Evolutionary conservation across 2,888 invertebrate genomes (phyloP), one percentile per base, ranked within the genome.

Genomic region (Phania funesta): DNA sequence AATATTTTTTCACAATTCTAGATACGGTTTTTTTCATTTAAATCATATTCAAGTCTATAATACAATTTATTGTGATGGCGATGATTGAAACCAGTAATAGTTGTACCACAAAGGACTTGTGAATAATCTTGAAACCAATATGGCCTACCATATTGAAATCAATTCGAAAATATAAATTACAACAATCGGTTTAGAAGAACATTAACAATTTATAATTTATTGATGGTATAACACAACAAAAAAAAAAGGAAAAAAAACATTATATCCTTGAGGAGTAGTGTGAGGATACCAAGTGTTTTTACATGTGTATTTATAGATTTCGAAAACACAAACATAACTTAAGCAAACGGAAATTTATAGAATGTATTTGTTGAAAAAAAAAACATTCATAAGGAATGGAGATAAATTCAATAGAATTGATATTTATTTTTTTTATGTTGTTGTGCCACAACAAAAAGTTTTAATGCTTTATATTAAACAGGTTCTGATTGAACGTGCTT

Each of bases 131-230:
- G 44, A 67, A 71, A 76, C 67, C 76, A 58, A 67, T 65, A 73
- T 67, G 71, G 73, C 76, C 71, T 54, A 48, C 54, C 44, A 62
- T 67, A 38, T 46, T 67, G 62, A 81, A 81, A 76, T 73, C 76
- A 81, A 71, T 76, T 81, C 67, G 16, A 56, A 73, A 77, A 73
- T 20, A 81, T 81, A 81, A 73, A 76, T 77, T 73, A 50, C 62
- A 67, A 67, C 48, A 67, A 18, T 54, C 52, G 18, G n/a, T n/a
- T 26, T 67, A 60, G 60, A 81, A 62, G 56, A 67, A 32, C 54
- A 81, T 81, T 76, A 76, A 81, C 73, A 81, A 81, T 76, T 38
- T 67, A 81, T 77, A 81, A 29, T 71, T 81, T 76, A 77, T 73
- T 81, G 62, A 73, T 73, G 48, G n/a, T n/a, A n/a, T 73, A 65